Percentiles rank a stretch among this genome's conserved stretches.
phyloP scores from a whole-genome alignment of 2,888 invertebrate genomes.

The Tetanocera ferruginea region DNA sequence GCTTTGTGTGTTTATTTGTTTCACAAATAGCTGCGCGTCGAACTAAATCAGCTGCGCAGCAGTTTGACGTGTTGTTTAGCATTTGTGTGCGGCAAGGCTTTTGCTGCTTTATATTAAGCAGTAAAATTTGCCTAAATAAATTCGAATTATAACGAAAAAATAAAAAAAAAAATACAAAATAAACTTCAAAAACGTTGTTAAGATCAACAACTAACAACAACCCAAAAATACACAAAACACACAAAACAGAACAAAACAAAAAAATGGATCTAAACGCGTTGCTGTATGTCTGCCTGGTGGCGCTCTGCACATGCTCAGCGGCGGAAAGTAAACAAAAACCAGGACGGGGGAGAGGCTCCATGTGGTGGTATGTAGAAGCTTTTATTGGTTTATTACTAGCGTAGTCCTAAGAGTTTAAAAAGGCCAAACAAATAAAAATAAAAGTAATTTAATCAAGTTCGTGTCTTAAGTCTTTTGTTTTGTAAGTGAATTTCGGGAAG shows the following conservation, averaged over 20 bases:
- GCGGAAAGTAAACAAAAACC: constrained; percentile 72
- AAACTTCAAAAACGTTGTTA: background rate
- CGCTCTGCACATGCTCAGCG: constrained; percentile 59
- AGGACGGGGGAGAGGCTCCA: constrained; percentile 87
- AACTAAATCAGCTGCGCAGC: background rate
- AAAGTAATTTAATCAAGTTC: constrained; percentile 34
- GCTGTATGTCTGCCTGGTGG: constrained; percentile 62
- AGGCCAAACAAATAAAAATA: background rate
- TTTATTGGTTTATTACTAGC: background rate
- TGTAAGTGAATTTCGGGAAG: background rate
- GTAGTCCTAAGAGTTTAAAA: background rate
- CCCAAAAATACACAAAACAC: background rate
- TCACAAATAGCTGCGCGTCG: background rate
- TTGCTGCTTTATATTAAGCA: background rate
- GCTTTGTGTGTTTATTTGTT: constrained; percentile 23
- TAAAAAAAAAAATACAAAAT: background rate
- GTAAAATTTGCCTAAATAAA: constrained; percentile 34
- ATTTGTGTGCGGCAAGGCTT: constrained; percentile 19
- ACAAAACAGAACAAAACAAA: background rate
- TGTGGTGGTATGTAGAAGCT: constrained; percentile 87
- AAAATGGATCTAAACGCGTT: constrained; percentile 67
- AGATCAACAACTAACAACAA: background rate
- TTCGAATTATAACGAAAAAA: constrained; percentile 19
- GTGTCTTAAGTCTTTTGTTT: constrained; percentile 48
- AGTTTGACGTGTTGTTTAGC: background rate